Base-by-base conservation (phyloP, 2,113 vertebrate genomes). In the Merops nubicus region DNA sequence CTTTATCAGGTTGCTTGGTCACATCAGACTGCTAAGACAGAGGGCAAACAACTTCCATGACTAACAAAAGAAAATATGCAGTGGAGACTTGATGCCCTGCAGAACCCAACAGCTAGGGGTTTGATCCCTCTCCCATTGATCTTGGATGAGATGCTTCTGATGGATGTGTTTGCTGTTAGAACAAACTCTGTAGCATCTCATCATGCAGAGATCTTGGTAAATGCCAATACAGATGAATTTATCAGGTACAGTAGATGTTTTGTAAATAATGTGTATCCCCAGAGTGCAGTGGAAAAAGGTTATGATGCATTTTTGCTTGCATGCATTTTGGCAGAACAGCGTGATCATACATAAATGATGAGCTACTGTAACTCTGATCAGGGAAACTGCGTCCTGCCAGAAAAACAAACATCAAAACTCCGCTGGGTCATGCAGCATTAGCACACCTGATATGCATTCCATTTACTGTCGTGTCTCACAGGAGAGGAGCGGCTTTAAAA, bases 321-420 rank as follows among this genome's bases (percentile, higher is more conserved):
- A 57, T 88, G 82, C 82, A 63, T 96, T 97, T 95, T 97, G 96
- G 96, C 94, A 89, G 89, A 91, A 67, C 53, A 77, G 54, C 0
- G 0, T 74, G 54, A 93, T 95, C 94, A 96, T 97, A 83, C 91
- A 95, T 97, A 96, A 97, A 93, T 93, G 75, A 96, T 96, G 80
- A 96, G 88, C 70, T 95, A 56, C 93, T 93, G 82, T 90, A 94
- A 93, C 63, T 93, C 78, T 77, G 83, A 95, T 82, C 48, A 89
- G 82, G 85, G 59, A 88, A 80, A 83, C 78, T 86, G 59, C 88
- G 94, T 88, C 67, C 82, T 95, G 75, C 63, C 88, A 90, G 82
- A 80, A 93, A 86, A 94, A 54, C 90, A 93, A 96, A 80, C 76
- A 94, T 94, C 70, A 88, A 12, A 94, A 80, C 81, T 85, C 62